These are phyloP conservation scores for Leuciscus idus DNA, from an alignment of 2,113 vertebrate genomes.

Conservation along the genomic window DNA sequence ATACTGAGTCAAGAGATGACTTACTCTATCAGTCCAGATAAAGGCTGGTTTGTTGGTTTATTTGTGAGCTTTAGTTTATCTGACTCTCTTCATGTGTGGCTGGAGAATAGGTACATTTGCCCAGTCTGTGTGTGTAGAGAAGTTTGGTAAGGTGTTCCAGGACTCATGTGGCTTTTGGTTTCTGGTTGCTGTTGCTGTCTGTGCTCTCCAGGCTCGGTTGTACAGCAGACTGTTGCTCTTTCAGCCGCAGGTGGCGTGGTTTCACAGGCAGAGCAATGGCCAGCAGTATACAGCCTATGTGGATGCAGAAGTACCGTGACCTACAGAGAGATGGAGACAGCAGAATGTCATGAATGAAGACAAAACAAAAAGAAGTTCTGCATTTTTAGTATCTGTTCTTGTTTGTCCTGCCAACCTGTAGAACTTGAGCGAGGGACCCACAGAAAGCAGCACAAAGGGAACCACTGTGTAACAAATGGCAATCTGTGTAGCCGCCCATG, in stretches of 20 bases:
- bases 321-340: constrained; percentile 64
- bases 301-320: constrained; percentile 89
- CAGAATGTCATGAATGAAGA: not conserved
- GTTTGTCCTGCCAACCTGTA: constrained; percentile 79
- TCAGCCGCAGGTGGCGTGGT: constrained; percentile 78
- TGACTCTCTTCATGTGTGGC: constrained; percentile 40
- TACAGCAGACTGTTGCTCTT: constrained; percentile 69
- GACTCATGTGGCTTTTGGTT: constrained; percentile 75
- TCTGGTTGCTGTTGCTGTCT: constrained; percentile 79
- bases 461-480: constrained; percentile 94
- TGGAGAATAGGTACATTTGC: constrained; percentile 47
- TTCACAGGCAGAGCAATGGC: constrained; percentile 83
- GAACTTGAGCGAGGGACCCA: constrained; percentile 86
- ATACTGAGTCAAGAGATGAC: constrained; percentile 38
- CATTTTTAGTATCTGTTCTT: not conserved
- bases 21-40: constrained; percentile 44
- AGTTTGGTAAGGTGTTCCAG: not conserved
- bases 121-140: constrained; percentile 38
- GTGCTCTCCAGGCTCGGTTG: constrained; percentile 72
- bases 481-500: constrained; percentile 87
- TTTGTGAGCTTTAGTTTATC: constrained; percentile 44
- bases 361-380: not conserved
- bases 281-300: constrained; percentile 82
- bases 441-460: constrained; percentile 91
- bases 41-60: constrained; percentile 48